Base-by-base conservation (phyloP, 2,797 vertebrate species). In the Arrhamphus sclerolepis region DNA sequence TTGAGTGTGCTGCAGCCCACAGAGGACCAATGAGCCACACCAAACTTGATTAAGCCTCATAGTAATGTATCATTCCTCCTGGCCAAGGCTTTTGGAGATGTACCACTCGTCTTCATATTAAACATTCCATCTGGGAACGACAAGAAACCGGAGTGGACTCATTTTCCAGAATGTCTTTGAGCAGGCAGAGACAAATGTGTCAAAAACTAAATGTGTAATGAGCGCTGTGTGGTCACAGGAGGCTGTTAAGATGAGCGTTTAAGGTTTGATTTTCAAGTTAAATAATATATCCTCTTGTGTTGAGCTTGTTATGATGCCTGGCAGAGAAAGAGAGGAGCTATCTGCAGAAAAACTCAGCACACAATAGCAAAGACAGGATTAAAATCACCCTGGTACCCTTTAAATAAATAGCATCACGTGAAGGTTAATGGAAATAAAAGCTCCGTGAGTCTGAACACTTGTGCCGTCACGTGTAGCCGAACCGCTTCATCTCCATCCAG, bases 21-120 rank as follows among this genome's bases (percentile, higher is more conserved):
- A 66, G 81, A 80, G 68, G 83, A 66, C 80, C 84, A 92, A 92
- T 91, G 90, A 92, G 89, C 82, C 89, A 49, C 80, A 78, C 65
- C 75, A 77, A 89, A 91, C 87, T 84, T 86, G 87, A 92, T 92
- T 90, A 89, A 75, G 75, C 62, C 55, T 78, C 72, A 70, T 66
- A 61, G 82, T 85, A 72, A 83, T 81, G 83, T 66, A 78, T 88
- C 80, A 56, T 54, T 85, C 77, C 83, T 83, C 68, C 66, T 59
- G 72, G 84, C 80, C 70, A 38, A 53, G 62, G 54, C 76, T 84
- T n/a, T 72, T 75, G 77, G 53, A 82, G 78, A 85, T 56, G 63
- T 80, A 69, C 48, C 14, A 71, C 74, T 64, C 60, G 63, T 57
- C 78, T 82, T 70, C 63, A 47, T 66, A 74, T 72, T 70, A 70